Evolutionary conservation across 2,113 vertebrate species (phyloP), one percentile per base, ranked within the genome.

Genomic region (Cygnus atratus): DNA sequence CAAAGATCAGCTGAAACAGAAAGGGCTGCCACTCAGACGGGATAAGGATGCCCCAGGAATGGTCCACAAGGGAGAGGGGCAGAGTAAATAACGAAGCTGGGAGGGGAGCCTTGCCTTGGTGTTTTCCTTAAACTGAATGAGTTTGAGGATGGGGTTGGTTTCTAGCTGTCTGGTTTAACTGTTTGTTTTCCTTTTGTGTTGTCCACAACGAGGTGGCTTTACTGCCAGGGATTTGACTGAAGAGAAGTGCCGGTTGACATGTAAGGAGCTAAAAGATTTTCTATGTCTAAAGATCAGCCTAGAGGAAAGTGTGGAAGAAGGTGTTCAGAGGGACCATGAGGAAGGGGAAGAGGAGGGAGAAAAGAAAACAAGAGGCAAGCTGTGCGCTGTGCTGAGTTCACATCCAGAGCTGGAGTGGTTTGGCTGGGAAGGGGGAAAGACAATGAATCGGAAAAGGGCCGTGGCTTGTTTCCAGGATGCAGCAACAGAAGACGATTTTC

Each of bases 161-260:
- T 55, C 48, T 52, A 61, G 31, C 4, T 16, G 13, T 21, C 57
- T 52, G 3, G 2, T 68, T 67, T n/a, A 43, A 48, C 43, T 28
- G 24, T 41, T 71, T 3, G 0, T 71, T 92, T 50, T 85, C 72
- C 18, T 75, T 85, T 11, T 25, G 3, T 26, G 21, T 76, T 81
- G 13, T 48, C 52, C 16, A 0, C 1, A 35, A 17, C 62, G 68
- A 14, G 54, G 5, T 0, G 1, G n/a, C 1, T 28, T 61, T 77
- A 15, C 33, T 16, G 3, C 10, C 63, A 1, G 33, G 54, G 74
- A 44, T 90, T 26, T 68, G 41, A 21, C 22, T 87, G 44, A 5
- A 44, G 43, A 37, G 72, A n/a, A n/a, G 28, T 73, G 28, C 39
- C 85, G 58, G 24, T 33, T 57, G 26, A 37, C 2, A 2, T 18